Base-by-base conservation (phyloP, 2,797 vertebrate species). In the Falco berigora region DNA sequence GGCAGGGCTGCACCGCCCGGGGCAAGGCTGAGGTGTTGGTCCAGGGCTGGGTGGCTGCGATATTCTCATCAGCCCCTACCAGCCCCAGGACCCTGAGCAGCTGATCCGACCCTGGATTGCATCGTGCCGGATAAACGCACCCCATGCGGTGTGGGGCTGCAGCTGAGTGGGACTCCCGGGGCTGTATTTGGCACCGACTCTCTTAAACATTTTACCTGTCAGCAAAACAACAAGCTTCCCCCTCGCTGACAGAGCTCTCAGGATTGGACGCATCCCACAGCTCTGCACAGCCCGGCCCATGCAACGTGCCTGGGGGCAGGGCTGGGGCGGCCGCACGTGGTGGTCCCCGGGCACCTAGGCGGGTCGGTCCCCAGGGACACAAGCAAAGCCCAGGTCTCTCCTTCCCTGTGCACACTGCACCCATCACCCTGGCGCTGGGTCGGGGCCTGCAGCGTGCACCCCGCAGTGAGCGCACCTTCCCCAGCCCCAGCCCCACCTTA, bases 111-210 rank as follows among this genome's bases (percentile, higher is more conserved):
- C 36, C 86, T 2, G 8, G 36, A 6, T 40, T 7, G 58, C 44
- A 9, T 5, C 0, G 1, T 30, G 66, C 73, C 1, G 0, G 21
- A 24, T 6, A 16, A 75, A 58, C 0, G 1, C 34, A 1, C 5
- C 52, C 68, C 23, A 2, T 0, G 1, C 0, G 0, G 20, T 2
- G 1, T 0, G 23, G 46, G 67, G 46, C 64, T 1, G 9, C 62
- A 40, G 82, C 66, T 0, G 0, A 53, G 75, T 8, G 0, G 32
- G 19, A 4, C 32, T 44, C 46, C 71, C 2, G 0, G 47, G 19
- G 52, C 64, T 52, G 75, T 3, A 0, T 14, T 46, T 25, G 58
- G 53, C 53, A 14, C 40, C 0, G 6, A 7, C 11, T 40, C 30
- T 24, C 69, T 61, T 47, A 18, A 73, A 56, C 15, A 9, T 22